These are phyloP conservation scores for Drosophila quinaria DNA, from an alignment of 2,888 invertebrate genomes.

Conservation along the genomic window DNA sequence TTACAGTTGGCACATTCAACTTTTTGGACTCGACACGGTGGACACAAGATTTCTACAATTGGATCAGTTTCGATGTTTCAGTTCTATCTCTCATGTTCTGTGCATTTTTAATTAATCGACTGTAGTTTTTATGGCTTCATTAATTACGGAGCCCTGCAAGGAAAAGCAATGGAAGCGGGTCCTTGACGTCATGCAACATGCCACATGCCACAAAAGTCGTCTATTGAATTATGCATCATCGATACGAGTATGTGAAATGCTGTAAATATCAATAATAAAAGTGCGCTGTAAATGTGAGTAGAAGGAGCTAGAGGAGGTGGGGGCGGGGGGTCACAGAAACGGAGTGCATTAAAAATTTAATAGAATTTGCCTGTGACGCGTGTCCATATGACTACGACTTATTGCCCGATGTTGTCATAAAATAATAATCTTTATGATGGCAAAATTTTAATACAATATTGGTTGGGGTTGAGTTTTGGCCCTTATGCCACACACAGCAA, in stretches of 20 bases:
- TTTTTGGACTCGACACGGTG: conserved; percentile 42
- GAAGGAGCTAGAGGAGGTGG: conserved; percentile 1
- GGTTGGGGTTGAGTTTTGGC: conserved; percentile 26
- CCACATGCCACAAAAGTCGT: conserved; percentile 48
- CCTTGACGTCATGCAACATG: conserved; percentile 78
- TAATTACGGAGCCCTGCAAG: conserved; percentile 71
- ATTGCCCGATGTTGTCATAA: conserved; percentile 69
- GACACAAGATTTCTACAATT: conserved; percentile 45
- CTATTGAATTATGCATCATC: conserved; percentile 79
- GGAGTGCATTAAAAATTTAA: conserved; percentile 83
- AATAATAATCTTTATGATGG: conserved; percentile 84
- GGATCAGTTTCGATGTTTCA: conserved; percentile 20
- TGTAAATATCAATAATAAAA: conserved; percentile 82
- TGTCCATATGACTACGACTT: conserved; percentile 62
- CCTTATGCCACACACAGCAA: conserved; percentile 47
- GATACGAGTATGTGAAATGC: conserved; percentile 47
- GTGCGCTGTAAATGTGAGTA: conserved; percentile 64
- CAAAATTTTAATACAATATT: conserved; percentile 79
- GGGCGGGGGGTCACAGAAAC: conserved; percentile 21
- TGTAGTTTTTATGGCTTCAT: conserved; percentile 84
- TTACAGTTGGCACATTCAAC: conserved; percentile 75
- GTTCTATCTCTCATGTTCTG: not conserved
- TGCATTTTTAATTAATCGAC: conserved; percentile 84
- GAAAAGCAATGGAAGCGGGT: conserved; percentile 31
- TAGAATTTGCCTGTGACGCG: conserved; percentile 81